These are phyloP conservation scores for Nannoperca australis DNA, from an alignment of 2,797 vertebrate species.

Conservation along the genomic window DNA sequence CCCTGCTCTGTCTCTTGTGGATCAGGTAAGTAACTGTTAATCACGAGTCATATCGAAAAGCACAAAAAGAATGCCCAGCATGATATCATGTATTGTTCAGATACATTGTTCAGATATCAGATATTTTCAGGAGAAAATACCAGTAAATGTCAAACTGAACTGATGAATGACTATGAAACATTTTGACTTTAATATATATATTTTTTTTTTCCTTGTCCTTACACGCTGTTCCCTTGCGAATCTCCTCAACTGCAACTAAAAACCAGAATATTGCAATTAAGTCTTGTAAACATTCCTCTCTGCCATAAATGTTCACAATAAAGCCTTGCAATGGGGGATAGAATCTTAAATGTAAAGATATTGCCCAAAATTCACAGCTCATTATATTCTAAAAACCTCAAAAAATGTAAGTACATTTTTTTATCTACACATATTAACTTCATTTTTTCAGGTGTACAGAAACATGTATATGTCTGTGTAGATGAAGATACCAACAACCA, in stretches of 20 bases:
- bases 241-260: neutral
- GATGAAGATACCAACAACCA: constrained; percentile 75
- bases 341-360: neutral
- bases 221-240: neutral
- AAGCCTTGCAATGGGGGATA: neutral
- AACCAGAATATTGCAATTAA: neutral
- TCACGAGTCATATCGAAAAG: neutral
- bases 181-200: neutral
- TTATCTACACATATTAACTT: neutral
- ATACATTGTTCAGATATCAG: neutral
- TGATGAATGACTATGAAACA: neutral
- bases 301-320: neutral
- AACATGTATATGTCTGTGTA: constrained; percentile 83
- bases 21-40: constrained; percentile 84
- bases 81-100: neutral
- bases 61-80: neutral
- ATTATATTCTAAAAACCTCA: too few species aligned
- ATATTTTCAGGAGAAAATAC: neutral
- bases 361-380: neutral
- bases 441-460: constrained; percentile 82
- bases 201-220: neutral
- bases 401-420: neutral
- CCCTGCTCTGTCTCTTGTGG: constrained; percentile 93
- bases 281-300: neutral
- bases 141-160: neutral